Conservation (phyloP, 2,797 vertebrate genomes). For the Apogon hyalosoma region DNA sequence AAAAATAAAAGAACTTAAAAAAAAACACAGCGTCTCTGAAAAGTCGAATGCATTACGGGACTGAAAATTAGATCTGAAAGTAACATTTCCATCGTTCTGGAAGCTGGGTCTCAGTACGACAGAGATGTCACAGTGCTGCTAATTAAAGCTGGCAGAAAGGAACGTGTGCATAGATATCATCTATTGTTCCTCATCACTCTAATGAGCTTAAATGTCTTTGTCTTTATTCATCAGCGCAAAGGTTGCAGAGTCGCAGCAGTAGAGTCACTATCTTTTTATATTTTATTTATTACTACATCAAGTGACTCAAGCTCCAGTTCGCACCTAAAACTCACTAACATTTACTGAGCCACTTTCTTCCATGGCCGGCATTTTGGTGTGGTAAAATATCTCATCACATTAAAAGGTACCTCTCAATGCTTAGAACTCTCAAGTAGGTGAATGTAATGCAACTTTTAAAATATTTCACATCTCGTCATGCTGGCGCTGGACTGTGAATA, state of each 20-base stretch:
- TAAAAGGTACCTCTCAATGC: background rate
- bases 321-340: background rate
- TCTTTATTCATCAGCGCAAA: conserved; percentile 79
- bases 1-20: conserved; percentile 37
- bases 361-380: background rate
- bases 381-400: conserved; percentile 4
- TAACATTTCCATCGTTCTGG: conserved; percentile 75
- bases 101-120: conserved; percentile 62
- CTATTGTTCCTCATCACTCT: conserved; percentile 81
- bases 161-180: conserved; percentile 73
- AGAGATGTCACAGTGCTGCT: conserved; percentile 75
- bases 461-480: too few relatives aligned
- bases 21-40: conserved; percentile 29
- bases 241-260: conserved; percentile 56
- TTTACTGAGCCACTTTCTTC: conserved; percentile 8
- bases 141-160: conserved; percentile 78
- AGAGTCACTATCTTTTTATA: conserved; percentile 53
- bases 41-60: conserved; percentile 56
- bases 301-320: conserved; percentile 34
- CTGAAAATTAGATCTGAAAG: conserved; percentile 72
- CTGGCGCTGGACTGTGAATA: too few relatives aligned
- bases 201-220: conserved; percentile 80
- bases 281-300: conserved; percentile 33
- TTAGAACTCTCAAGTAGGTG: too few relatives aligned
- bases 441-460: too few relatives aligned